Evolutionary conservation across 53 echinoderm and acorn worm species (phyloP).

Genomic region (Glandiceps talaboti): DNA sequence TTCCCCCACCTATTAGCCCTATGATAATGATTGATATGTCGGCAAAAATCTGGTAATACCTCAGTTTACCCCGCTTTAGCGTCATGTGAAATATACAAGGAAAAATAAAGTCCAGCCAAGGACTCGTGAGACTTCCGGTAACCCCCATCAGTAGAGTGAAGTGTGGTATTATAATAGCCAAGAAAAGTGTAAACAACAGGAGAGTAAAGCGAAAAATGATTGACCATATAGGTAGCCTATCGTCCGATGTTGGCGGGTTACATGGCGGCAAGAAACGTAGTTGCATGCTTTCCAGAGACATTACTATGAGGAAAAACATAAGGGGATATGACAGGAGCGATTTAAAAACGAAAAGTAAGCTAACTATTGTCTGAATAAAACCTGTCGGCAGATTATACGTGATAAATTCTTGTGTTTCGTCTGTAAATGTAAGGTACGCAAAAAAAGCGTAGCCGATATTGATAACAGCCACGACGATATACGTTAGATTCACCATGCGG

Average conservation of each 20-base stretch:
- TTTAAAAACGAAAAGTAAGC: conserved; percentile 82
- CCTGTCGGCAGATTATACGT: conserved; percentile 91
- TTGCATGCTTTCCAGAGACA: conserved; percentile 72
- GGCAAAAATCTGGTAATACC: background rate
- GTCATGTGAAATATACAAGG: conserved; percentile 85
- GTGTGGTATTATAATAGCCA: conserved; percentile 82
- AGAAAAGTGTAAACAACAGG: conserved; percentile 54
- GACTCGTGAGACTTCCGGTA: conserved; percentile 77
- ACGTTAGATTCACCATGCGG: conserved; percentile 76
- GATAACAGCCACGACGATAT: conserved; percentile 55
- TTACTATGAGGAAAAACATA: conserved; percentile 87
- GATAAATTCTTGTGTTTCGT: conserved; percentile 81
- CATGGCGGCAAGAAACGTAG: conserved; percentile 58
- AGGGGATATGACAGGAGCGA: conserved; percentile 85
- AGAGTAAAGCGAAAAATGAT: conserved; percentile 67
- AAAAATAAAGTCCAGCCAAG: conserved; percentile 97
- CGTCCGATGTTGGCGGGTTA: conserved; percentile 24
- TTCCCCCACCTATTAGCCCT: background rate
- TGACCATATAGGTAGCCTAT: conserved; percentile 61
- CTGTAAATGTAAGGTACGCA: conserved; percentile 76
- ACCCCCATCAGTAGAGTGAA: conserved; percentile 91
- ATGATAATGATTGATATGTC: background rate
- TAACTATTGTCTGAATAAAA: conserved; percentile 59
- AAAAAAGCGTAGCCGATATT: conserved; percentile 74
- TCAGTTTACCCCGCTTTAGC: conserved; percentile 34